These are phyloP conservation scores for Drosophila novamexicana DNA, from an alignment of 1,140 invertebrate genomes.

Conservation along the genomic window DNA sequence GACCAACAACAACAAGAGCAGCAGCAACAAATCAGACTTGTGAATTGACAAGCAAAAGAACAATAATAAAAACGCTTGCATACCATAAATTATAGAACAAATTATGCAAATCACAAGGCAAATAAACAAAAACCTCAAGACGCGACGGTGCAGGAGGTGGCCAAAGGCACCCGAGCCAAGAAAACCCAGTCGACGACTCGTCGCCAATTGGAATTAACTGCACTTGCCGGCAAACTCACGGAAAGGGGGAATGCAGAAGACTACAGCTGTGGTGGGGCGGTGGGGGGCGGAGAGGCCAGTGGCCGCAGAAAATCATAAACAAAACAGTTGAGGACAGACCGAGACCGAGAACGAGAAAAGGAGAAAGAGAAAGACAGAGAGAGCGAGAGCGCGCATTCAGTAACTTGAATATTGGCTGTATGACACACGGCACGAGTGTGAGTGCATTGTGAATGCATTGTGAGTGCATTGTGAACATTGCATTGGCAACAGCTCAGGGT, in stretches of 20 bases:
- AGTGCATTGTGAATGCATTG: background rate
- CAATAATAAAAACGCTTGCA: conserved; percentile 68
- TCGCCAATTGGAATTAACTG: conserved; percentile 71
- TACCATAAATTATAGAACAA: conserved; percentile 79
- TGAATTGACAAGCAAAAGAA: conserved; percentile 54
- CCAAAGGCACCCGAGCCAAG: conserved; percentile 37
- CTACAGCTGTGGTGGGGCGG: background rate
- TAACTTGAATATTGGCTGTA: conserved; percentile 18
- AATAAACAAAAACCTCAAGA: conserved; percentile 51
- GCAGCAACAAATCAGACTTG: conserved; percentile 41
- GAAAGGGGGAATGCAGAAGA: background rate
- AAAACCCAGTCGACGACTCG: conserved; percentile 54
- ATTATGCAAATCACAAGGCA: conserved; percentile 73
- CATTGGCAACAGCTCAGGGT: conserved; percentile 31
- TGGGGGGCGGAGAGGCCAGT: conserved; percentile 32
- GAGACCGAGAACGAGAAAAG: conserved; percentile 13
- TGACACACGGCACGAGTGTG: conserved; percentile 2
- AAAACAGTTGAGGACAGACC: conserved; percentile 49
- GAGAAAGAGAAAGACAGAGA: too few relatives aligned
- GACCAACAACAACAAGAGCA: conserved; percentile 9
- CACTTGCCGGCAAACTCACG: conserved; percentile 47
- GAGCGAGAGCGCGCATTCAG: background rate
- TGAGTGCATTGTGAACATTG: conserved; percentile 24
- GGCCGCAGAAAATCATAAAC: conserved; percentile 73
- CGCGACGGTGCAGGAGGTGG: conserved; percentile 2